phyloP scores from a whole-genome alignment of 2,113 vertebrate genomes.

The Cryptoleucopteryx plumbea region DNA sequence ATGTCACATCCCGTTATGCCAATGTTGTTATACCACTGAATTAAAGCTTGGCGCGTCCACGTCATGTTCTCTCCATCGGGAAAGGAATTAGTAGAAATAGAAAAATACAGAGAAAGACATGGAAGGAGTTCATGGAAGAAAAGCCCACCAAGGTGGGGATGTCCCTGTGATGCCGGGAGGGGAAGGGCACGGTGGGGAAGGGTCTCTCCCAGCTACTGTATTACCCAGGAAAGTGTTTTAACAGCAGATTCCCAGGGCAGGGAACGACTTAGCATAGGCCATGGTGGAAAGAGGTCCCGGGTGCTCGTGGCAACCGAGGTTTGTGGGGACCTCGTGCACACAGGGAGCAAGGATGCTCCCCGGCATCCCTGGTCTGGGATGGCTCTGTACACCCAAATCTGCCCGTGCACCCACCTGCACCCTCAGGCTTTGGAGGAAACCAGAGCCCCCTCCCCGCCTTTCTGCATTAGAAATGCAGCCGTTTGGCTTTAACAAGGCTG shows the following conservation, averaged over 20 bases:
- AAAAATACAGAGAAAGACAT: rapidly evolving
- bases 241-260: neutral
- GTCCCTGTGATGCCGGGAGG: neutral
- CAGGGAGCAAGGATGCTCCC: neutral
- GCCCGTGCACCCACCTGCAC: neutral
- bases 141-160: neutral
- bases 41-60: neutral
- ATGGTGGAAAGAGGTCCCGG: neutral
- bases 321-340: neutral
- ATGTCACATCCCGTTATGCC: neutral
- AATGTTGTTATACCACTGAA: neutral
- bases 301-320: neutral
- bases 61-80: rapidly evolving
- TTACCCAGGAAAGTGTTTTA: neutral
- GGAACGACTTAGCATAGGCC: rapidly evolving
- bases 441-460: neutral
- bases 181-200: neutral
- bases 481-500: neutral
- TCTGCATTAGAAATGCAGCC: neutral
- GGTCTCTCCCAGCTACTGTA: neutral
- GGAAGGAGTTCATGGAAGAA: rapidly evolving
- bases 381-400: neutral
- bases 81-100: neutral
- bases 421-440: neutral
- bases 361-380: neutral